phyloP scores from a whole-genome alignment of 2,888 invertebrate genomes.

The Phrixothrix hirtus region DNA sequence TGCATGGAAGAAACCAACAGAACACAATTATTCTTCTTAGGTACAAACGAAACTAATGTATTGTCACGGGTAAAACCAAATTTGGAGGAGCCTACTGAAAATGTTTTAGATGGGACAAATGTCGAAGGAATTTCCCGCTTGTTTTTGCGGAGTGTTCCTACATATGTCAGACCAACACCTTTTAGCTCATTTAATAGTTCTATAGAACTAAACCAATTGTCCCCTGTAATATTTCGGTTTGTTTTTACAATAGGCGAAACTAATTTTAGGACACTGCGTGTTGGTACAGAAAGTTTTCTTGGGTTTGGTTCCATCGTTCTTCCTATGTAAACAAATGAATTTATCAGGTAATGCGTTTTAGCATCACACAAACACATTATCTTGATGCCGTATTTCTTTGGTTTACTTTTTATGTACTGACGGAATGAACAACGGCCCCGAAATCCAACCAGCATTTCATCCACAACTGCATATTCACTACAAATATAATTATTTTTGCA shows the following conservation, averaged over 20 bases:
- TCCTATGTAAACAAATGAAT: background rate
- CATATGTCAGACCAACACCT: background rate
- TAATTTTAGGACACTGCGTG: background rate
- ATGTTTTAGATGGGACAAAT: too few species aligned
- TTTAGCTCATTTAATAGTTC: background rate
- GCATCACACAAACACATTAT: too few species aligned
- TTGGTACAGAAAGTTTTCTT: constrained; percentile 1
- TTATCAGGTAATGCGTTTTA: constrained; percentile 1
- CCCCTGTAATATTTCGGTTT: background rate
- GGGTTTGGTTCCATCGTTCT: background rate
- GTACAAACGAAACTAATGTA: constrained; percentile 5
- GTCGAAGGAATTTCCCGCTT: too few species aligned
- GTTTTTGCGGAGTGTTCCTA: background rate
- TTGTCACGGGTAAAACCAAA: too few species aligned
- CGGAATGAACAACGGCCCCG: constrained; percentile 3
- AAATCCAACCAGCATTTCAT: constrained; percentile 8
- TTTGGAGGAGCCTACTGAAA: too few species aligned
- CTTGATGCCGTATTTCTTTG: constrained; percentile 4
- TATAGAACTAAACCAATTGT: constrained; percentile 1
- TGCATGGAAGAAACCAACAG: constrained; percentile 1
- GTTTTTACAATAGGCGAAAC: background rate
- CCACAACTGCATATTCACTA: background rate
- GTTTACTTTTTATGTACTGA: constrained; percentile 13
- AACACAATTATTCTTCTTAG: background rate
- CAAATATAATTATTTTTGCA: too few species aligned